These are phyloP conservation scores for Eupithecia inturbata DNA, from an alignment of 2,888 invertebrate genomes.

Conservation along the genomic window DNA sequence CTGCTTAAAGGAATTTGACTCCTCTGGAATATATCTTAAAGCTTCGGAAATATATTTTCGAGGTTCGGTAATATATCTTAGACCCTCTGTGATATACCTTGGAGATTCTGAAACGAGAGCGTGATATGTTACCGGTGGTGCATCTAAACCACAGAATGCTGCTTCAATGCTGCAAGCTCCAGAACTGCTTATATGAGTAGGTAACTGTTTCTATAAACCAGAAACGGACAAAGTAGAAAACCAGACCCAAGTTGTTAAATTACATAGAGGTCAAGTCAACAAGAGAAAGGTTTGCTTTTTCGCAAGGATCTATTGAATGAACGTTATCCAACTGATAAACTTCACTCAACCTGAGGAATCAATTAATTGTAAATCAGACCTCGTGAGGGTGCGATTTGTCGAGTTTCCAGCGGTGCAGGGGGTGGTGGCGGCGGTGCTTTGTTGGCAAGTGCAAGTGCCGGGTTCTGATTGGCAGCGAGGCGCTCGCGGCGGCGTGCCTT, in stretches of 20 bases:
- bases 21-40: neutral
- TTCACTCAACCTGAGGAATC: neutral
- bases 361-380: neutral
- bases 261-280: neutral
- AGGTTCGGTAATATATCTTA: neutral
- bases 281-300: neutral
- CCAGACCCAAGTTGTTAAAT: neutral
- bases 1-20: neutral
- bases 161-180: neutral
- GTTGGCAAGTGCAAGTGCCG: neutral
- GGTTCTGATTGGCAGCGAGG: neutral
- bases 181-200: neutral
- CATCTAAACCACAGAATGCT: neutral
- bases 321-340: neutral
- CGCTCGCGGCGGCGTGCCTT: constrained; percentile 55
- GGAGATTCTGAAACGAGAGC: neutral
- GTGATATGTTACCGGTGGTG: neutral
- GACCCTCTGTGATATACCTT: neutral
- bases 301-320: neutral
- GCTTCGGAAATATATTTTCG: neutral
- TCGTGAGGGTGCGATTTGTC: neutral
- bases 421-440: neutral
- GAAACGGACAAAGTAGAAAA: neutral
- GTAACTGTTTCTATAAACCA: neutral
- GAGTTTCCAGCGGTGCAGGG: neutral